phyloP scores from a whole-genome alignment of 1,140 invertebrate genomes.

The Ostrea edulis region DNA sequence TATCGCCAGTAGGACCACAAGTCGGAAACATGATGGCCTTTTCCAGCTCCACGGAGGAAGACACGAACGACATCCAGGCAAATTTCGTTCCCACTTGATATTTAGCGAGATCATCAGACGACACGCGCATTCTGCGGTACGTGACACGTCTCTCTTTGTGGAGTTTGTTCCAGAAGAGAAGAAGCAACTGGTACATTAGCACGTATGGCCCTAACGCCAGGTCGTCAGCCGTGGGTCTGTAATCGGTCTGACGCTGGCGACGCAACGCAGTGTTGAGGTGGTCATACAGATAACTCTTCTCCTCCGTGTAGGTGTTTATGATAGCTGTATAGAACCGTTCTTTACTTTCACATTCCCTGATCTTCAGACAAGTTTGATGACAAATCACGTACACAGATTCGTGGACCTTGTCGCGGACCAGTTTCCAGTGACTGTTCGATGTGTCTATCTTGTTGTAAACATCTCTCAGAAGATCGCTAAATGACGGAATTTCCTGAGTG shows the following conservation, averaged over 20 bases:
- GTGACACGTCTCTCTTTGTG: conserved; percentile 1
- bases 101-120: neutral
- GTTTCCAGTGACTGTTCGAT: conserved; percentile 11
- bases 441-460: conserved; percentile 19
- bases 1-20: conserved; percentile 39
- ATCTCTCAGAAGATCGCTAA: conserved; percentile 36
- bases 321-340: conserved; percentile 42
- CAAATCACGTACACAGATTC: conserved; percentile 41
- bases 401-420: conserved; percentile 27
- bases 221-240: conserved; percentile 45
- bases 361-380: neutral
- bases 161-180: conserved; percentile 46
- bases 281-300: conserved; percentile 41
- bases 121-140: conserved; percentile 46
- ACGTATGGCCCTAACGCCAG: conserved; percentile 48
- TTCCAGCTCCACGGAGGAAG: conserved; percentile 44
- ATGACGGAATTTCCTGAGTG: conserved; percentile 5
- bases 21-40: conserved; percentile 49
- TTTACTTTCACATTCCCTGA: conserved; percentile 7
- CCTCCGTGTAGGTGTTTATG: conserved; percentile 42
- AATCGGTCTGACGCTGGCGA: conserved; percentile 40
- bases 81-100: conserved; percentile 45
- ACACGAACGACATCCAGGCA: conserved; percentile 50
- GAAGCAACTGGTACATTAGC: conserved; percentile 44
- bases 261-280: conserved; percentile 47